Evolutionary conservation across 2,888 invertebrate species (phyloP).

Genomic region (Hipparchia sbordonii): DNA sequence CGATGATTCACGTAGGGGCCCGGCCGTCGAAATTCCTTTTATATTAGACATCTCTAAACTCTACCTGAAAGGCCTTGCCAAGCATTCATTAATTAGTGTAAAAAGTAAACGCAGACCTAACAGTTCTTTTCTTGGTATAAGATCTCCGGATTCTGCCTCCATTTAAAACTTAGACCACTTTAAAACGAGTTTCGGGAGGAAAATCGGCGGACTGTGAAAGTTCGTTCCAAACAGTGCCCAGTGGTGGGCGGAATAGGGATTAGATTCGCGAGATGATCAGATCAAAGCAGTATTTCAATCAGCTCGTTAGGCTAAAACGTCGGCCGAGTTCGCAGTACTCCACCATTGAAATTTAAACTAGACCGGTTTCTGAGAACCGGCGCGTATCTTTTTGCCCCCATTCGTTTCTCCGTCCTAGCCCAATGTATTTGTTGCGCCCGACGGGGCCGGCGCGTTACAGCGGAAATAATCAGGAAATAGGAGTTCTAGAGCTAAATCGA

Average conservation of each 20-base stretch:
- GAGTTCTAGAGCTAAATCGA: neutral
- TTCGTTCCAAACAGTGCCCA: slow-evolving; percentile 22
- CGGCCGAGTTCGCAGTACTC: slow-evolving; percentile 69
- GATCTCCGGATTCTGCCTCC: slow-evolving; percentile 6
- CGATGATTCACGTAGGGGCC: too few relatives aligned
- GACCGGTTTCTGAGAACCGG: slow-evolving; percentile 67
- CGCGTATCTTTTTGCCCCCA: slow-evolving; percentile 54
- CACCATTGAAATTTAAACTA: slow-evolving; percentile 80
- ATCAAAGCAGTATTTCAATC: slow-evolving; percentile 77
- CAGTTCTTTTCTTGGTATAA: neutral
- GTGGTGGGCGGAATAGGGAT: slow-evolving; percentile 34
- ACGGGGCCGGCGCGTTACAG: neutral
- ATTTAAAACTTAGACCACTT: slow-evolving; percentile 10
- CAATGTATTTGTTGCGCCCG: slow-evolving; percentile 51
- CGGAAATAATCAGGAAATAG: slow-evolving; percentile 36
- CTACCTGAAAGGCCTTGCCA: neutral
- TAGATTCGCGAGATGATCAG: slow-evolving; percentile 45
- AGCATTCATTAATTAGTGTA: neutral
- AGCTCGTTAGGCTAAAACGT: slow-evolving; percentile 75
- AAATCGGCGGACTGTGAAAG: slow-evolving; percentile 30
- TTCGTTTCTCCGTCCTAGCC: slow-evolving; percentile 58
- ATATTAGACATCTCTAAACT: neutral
- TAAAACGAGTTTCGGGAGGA: slow-evolving; percentile 37
- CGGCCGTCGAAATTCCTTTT: too few relatives aligned
- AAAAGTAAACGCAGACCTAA: slow-evolving; percentile 8